These are phyloP conservation scores for Megaptera novaeangliae DNA, from an alignment of 2,113 vertebrate species.

Conservation along the genomic window DNA sequence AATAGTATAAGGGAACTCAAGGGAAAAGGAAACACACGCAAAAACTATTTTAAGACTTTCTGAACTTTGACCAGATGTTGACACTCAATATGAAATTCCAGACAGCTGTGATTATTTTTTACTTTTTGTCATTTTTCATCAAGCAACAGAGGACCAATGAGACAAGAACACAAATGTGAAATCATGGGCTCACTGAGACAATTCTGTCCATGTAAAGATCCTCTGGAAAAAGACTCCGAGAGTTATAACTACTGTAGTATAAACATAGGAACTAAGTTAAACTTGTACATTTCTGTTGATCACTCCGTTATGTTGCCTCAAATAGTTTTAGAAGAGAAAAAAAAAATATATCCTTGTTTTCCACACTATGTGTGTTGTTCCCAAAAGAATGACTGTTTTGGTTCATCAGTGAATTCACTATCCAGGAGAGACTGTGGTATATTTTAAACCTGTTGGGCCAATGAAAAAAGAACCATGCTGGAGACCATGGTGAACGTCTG, in stretches of 20 bases:
- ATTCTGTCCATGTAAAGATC: constrained; percentile 87
- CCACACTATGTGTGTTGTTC: constrained; percentile 99
- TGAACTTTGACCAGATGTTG: constrained; percentile 98
- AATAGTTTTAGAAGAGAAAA: constrained; percentile 99
- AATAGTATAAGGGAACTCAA: constrained; percentile 94
- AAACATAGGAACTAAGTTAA: constrained; percentile 99
- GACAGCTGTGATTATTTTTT: constrained; percentile 98
- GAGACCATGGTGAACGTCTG: constrained; percentile 82
- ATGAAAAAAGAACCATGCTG: constrained; percentile 87
- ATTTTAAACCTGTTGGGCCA: constrained; percentile 85
- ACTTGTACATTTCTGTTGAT: constrained; percentile 99
- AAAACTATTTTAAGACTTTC: constrained; percentile 93
- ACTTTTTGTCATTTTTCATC: constrained; percentile 97
- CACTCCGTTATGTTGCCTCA: constrained; percentile 97
- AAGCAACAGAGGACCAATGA: constrained; percentile 97
- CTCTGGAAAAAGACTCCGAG: constrained; percentile 98
- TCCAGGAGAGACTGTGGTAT: constrained; percentile 87
- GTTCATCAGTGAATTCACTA: constrained; percentile 90
- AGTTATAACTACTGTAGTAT: constrained; percentile 99
- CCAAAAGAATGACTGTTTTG: constrained; percentile 97
- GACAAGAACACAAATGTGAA: constrained; percentile 97
- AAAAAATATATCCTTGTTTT: constrained; percentile 92
- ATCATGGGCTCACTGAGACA: constrained; percentile 94
- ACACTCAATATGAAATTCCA: constrained; percentile 96
- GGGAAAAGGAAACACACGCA: constrained; percentile 85